Evolutionary conservation across 2,888 invertebrate genomes (phyloP).

Genomic region (Ochropleura leucogaster): DNA sequence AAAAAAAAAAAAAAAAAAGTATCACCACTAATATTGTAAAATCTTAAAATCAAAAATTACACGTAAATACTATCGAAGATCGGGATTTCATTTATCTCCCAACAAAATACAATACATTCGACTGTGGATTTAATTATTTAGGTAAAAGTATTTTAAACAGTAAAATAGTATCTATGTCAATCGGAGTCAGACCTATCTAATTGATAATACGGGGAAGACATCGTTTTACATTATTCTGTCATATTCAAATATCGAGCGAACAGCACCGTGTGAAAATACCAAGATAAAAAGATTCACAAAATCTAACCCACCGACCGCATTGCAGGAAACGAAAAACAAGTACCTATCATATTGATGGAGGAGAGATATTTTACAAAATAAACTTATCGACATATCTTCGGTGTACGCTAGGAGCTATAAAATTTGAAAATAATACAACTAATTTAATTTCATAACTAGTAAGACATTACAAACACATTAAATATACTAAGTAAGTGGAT

Average conservation of each 20-base stretch:
- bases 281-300: conserved; percentile 67
- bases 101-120: conserved; percentile 42
- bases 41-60: too few relatives aligned
- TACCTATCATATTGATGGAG: conserved; percentile 91
- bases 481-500: too few relatives aligned
- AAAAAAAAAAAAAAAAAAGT: too few relatives aligned
- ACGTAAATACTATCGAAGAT: too few relatives aligned
- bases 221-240: conserved; percentile 73
- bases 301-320: conserved; percentile 73
- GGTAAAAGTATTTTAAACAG: conserved; percentile 42
- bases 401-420: conserved; percentile 91
- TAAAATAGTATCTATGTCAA: conserved; percentile 58
- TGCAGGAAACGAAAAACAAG: conserved; percentile 76
- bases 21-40: too few relatives aligned
- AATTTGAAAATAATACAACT: conserved; percentile 91
- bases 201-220: conserved; percentile 85
- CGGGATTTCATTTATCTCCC: too few relatives aligned
- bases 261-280: conserved; percentile 77
- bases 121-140: conserved; percentile 48
- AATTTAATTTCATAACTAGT: conserved; percentile 90
- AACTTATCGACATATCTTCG: conserved; percentile 91
- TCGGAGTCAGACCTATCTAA: conserved; percentile 74
- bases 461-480: conserved; percentile 89
- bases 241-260: conserved; percentile 68
- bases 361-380: conserved; percentile 90